Conservation (phyloP, 2,797 vertebrate genomes). For the Premnoplex brunnescens region DNA sequence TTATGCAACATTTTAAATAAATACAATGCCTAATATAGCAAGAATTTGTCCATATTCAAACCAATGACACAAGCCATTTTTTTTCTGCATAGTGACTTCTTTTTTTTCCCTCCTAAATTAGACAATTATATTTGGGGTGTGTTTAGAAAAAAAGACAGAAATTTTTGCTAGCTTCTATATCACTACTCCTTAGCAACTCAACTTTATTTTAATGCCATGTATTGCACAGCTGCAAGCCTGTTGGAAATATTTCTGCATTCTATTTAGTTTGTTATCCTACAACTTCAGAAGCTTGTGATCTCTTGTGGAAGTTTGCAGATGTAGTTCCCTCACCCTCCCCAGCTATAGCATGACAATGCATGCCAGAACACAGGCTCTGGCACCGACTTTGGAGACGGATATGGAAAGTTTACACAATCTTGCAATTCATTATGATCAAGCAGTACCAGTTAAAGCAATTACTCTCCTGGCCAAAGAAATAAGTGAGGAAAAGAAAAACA, state of each 20-base stretch:
- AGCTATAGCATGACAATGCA: conserved; percentile 18
- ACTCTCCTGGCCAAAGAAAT: conserved; percentile 50
- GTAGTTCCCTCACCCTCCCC: background rate
- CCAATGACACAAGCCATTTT: background rate
- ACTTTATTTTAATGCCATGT: conserved; percentile 30
- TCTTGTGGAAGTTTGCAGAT: background rate
- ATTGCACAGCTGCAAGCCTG: conserved; percentile 18
- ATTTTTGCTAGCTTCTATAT: conserved; percentile 23
- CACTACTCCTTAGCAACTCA: conserved; percentile 18
- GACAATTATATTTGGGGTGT: background rate
- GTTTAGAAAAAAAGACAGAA: background rate
- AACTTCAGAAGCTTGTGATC: conserved; percentile 2
- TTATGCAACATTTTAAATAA: background rate
- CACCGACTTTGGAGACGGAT: background rate
- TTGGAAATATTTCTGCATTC: conserved; percentile 17
- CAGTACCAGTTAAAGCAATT: conserved; percentile 58
- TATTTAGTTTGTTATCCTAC: background rate
- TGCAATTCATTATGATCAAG: conserved; percentile 48
- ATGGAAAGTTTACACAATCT: conserved; percentile 53
- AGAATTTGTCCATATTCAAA: background rate
- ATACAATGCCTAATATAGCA: background rate
- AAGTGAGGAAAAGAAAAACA: conserved; percentile 27
- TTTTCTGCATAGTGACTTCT: background rate
- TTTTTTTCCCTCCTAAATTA: background rate
- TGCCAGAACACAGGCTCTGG: conserved; percentile 25